A percentile compares a stretch with the other conserved stretches of the same genome.
Conservation (phyloP, 2,797 vertebrate species). For the Chrosomus eos region DNA sequence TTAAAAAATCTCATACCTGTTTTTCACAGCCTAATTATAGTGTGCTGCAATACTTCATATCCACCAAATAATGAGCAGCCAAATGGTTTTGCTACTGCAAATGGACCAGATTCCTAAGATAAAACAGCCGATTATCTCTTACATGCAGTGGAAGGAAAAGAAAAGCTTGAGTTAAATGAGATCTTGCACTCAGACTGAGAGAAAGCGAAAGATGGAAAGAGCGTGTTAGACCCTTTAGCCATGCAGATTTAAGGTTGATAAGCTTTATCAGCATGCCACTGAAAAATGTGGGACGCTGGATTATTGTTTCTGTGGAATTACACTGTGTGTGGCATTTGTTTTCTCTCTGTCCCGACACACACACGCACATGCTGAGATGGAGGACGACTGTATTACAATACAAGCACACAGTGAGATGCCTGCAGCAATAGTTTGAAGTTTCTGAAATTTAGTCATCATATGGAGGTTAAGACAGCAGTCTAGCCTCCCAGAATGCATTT, state of each 20-base stretch:
- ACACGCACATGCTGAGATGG: constrained; percentile 15
- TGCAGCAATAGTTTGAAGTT: constrained; percentile 39
- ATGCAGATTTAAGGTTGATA: constrained; percentile 50
- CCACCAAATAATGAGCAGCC: constrained; percentile 4
- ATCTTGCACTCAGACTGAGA: constrained; percentile 23
- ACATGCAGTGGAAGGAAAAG: background rate
- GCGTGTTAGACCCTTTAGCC: constrained; percentile 28
- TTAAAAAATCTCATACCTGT: background rate
- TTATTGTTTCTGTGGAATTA: constrained; percentile 39
- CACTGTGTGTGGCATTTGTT: constrained; percentile 25
- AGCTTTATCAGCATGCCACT: constrained; percentile 38
- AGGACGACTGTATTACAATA: constrained; percentile 13
- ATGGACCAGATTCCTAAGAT: background rate
- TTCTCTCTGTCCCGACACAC: constrained; percentile 9
- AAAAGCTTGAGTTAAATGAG: constrained; percentile 21
- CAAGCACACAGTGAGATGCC: constrained; percentile 36
- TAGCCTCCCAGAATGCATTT: constrained; percentile 40
- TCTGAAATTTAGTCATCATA: constrained; percentile 45
- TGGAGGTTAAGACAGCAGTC: constrained; percentile 24
- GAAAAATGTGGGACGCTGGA: constrained; percentile 36
- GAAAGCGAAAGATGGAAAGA: background rate
- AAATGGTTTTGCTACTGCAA: background rate
- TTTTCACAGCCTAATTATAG: constrained; percentile 9
- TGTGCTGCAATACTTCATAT: background rate
- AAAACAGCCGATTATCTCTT: background rate